phyloP scores from a whole-genome alignment of 2,888 invertebrate genomes.

The Venusia cambrica region DNA sequence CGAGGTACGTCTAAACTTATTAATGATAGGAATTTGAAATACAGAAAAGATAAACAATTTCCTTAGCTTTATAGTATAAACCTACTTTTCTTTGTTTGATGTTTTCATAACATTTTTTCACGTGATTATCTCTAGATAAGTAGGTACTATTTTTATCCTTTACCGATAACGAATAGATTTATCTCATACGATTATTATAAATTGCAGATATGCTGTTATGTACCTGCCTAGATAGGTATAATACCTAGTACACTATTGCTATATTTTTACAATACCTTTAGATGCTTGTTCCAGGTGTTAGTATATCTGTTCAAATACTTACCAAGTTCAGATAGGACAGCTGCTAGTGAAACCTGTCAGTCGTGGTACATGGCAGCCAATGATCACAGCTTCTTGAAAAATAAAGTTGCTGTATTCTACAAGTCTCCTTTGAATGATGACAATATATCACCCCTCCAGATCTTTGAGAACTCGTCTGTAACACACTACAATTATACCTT shows the following conservation, averaged over 20 bases:
- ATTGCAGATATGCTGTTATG: neutral
- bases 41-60: too few relatives aligned
- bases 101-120: slow-evolving; percentile 50
- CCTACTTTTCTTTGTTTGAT: slow-evolving; percentile 53
- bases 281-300: slow-evolving; percentile 81
- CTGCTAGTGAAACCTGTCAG: slow-evolving; percentile 83
- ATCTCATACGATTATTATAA: too few relatives aligned
- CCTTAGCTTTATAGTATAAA: too few relatives aligned
- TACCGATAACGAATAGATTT: too few relatives aligned
- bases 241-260: too few relatives aligned
- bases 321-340: slow-evolving; percentile 83
- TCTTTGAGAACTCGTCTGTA: slow-evolving; percentile 63
- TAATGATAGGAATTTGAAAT: too few relatives aligned
- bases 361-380: slow-evolving; percentile 86
- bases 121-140: slow-evolving; percentile 50
- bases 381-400: slow-evolving; percentile 79
- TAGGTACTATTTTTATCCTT: slow-evolving; percentile 20
- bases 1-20: slow-evolving; percentile 54
- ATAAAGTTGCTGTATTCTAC: slow-evolving; percentile 72
- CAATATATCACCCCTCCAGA: slow-evolving; percentile 52
- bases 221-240: neutral
- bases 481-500: slow-evolving; percentile 75
- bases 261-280: too few relatives aligned
- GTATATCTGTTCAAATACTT: slow-evolving; percentile 83
- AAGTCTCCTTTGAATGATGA: slow-evolving; percentile 67